Evolutionary conservation across 2,888 invertebrate genomes (phyloP).

Genomic region (Cephus pygmeus): DNA sequence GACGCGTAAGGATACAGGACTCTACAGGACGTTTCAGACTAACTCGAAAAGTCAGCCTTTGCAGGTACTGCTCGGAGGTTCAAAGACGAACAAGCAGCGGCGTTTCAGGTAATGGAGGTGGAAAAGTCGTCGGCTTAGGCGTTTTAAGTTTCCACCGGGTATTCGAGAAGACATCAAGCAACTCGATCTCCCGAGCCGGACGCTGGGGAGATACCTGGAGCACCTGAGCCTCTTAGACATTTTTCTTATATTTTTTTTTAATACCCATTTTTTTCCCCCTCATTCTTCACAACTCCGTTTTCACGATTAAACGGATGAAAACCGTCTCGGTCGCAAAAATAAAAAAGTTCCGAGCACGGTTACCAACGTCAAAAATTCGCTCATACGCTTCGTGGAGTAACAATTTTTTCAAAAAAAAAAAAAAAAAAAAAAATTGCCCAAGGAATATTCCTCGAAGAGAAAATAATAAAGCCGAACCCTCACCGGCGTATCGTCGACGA

Average conservation of each 20-base stretch:
- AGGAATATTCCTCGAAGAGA: not conserved
- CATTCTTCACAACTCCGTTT: not conserved
- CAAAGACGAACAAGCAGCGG: not conserved
- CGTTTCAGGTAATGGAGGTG: constrained; percentile 37
- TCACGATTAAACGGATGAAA: not conserved
- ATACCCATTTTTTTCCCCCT: not conserved
- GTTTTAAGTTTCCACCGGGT: constrained; percentile 61
- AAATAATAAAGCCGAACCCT: not conserved
- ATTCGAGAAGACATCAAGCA: constrained; percentile 62
- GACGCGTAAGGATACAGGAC: not conserved
- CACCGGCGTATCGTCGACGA: not conserved
- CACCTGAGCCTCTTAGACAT: constrained; percentile 62
- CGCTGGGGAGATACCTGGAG: constrained; percentile 54
- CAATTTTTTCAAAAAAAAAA: not conserved
- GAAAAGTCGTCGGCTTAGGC: constrained; percentile 62
- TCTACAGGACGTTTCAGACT: not conserved
- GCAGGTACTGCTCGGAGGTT: not conserved
- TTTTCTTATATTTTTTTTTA: constrained; percentile 32
- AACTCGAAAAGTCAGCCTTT: too few species aligned
- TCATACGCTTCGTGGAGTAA: not conserved
- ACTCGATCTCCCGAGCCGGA: constrained; percentile 64
- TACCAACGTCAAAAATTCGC: not conserved
- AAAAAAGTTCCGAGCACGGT: not conserved
- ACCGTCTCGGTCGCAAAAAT: not conserved
- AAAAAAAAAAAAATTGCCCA: too few species aligned